A percentile compares a stretch with the other conserved stretches of the same genome.
phyloP scores from a whole-genome alignment of 2,113 vertebrate genomes.

The Pampusana beccarii region DNA sequence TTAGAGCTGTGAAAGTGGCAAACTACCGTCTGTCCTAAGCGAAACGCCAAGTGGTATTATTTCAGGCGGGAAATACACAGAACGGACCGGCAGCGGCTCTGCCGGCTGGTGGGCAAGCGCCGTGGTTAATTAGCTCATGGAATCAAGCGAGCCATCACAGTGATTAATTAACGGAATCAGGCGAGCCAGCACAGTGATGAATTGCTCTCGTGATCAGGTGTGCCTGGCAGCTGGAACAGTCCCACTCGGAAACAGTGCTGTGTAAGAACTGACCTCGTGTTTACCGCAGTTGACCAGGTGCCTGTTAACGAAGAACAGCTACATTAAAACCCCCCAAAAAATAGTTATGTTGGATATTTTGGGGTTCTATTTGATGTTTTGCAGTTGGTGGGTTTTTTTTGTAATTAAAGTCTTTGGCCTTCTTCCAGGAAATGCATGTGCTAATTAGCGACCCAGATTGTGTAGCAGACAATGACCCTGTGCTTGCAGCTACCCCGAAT shows the following conservation, averaged over 20 bases:
- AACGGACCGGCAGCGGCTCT: too few relatives aligned
- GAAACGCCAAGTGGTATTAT: fast-evolving
- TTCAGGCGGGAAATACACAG: fast-evolving
- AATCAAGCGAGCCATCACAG: too few relatives aligned
- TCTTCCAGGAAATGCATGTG: fast-evolving
- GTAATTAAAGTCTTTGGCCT: background rate
- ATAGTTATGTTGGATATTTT: fast-evolving
- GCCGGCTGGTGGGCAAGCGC: too few relatives aligned
- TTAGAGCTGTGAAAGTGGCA: background rate
- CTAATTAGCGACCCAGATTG: background rate
- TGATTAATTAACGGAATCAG: fast-evolving
- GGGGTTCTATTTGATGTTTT: fast-evolving
- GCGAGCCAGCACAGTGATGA: too few relatives aligned
- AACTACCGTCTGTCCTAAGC: fast-evolving
- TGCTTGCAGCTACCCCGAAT: background rate
- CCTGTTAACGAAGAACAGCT: background rate
- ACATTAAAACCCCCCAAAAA: fast-evolving
- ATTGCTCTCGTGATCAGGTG: too few relatives aligned
- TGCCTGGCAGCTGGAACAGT: too few relatives aligned
- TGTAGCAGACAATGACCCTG: background rate
- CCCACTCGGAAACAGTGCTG: too few relatives aligned
- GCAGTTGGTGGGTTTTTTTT: background rate
- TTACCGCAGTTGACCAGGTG: background rate
- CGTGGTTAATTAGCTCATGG: too few relatives aligned
- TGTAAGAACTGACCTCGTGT: too few relatives aligned